A percentile compares a stretch with the other conserved stretches of the same genome.
These are phyloP conservation scores for Eira barbara DNA, from an alignment of 2,113 vertebrate genomes.

Conservation along the genomic window DNA sequence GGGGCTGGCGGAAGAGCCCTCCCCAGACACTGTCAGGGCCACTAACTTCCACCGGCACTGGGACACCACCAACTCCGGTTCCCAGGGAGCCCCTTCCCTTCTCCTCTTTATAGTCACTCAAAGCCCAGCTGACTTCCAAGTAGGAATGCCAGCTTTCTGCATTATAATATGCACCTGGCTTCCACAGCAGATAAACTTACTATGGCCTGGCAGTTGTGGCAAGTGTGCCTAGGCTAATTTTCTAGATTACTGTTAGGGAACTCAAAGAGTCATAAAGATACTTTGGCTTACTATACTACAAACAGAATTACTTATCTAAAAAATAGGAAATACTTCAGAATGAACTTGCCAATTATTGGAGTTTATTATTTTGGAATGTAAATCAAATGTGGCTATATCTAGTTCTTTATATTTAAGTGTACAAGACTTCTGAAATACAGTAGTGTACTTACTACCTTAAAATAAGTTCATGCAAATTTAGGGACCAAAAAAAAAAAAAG, in stretches of 20 bases:
- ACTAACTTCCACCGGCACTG: neutral
- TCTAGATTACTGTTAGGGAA: conserved; percentile 21
- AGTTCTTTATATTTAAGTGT: neutral
- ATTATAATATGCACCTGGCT: neutral
- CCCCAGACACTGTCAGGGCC: neutral
- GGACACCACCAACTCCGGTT: neutral
- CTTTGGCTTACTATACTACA: neutral
- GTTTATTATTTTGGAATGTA: conserved; percentile 9
- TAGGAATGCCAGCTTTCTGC: neutral
- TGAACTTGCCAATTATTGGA: conserved; percentile 4
- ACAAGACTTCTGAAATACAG: neutral
- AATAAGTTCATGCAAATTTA: conserved; percentile 39
- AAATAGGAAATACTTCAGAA: conserved; percentile 33
- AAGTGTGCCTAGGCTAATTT: neutral
- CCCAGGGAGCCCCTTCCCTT: neutral
- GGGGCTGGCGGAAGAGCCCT: neutral
- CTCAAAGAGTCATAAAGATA: neutral
- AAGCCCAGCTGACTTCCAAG: neutral
- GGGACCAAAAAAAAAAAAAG: neutral
- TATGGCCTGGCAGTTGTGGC: neutral
- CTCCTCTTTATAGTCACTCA: neutral
- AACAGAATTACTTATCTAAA: conserved; percentile 53
- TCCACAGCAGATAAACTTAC: neutral
- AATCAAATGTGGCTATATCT: neutral
- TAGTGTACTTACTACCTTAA: neutral